phyloP scores from a whole-genome alignment of 2,888 invertebrate genomes.

The Drosophila prostipennis region DNA sequence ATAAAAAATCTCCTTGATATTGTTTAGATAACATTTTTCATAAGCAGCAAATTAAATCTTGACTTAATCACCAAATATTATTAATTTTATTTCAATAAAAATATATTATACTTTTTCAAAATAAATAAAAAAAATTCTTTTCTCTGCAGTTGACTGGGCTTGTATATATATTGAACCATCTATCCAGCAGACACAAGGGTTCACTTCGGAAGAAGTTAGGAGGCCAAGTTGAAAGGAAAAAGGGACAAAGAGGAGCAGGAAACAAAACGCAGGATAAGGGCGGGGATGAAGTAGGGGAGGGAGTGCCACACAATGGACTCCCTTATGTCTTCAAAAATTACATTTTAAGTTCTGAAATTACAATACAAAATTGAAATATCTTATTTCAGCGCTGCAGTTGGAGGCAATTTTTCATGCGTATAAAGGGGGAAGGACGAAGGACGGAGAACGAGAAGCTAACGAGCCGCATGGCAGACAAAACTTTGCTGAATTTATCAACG shows the following conservation, averaged over 20 bases:
- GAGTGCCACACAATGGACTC: constrained; percentile 53
- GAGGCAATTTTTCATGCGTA: constrained; percentile 71
- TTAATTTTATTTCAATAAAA: too few relatives aligned
- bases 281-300: background rate
- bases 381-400: constrained; percentile 66
- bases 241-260: constrained; percentile 27
- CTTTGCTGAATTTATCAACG: constrained; percentile 76
- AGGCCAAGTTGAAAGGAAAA: constrained; percentile 36
- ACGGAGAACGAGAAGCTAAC: constrained; percentile 53
- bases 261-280: constrained; percentile 4
- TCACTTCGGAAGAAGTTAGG: constrained; percentile 33
- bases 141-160: constrained; percentile 2
- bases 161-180: constrained; percentile 34
- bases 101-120: too few relatives aligned
- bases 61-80: too few relatives aligned
- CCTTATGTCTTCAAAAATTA: constrained; percentile 73
- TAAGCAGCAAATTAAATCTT: too few relatives aligned
- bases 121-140: background rate
- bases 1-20: too few relatives aligned
- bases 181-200: constrained; percentile 27
- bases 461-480: constrained; percentile 76
- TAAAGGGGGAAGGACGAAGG: constrained; percentile 27
- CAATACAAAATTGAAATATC: constrained; percentile 79
- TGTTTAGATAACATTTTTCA: too few relatives aligned
- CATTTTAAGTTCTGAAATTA: constrained; percentile 72